Evolutionary conservation across 2,888 invertebrate species (phyloP), one percentile per base, ranked within the genome.

Genomic region (Hedya salicella): DNA sequence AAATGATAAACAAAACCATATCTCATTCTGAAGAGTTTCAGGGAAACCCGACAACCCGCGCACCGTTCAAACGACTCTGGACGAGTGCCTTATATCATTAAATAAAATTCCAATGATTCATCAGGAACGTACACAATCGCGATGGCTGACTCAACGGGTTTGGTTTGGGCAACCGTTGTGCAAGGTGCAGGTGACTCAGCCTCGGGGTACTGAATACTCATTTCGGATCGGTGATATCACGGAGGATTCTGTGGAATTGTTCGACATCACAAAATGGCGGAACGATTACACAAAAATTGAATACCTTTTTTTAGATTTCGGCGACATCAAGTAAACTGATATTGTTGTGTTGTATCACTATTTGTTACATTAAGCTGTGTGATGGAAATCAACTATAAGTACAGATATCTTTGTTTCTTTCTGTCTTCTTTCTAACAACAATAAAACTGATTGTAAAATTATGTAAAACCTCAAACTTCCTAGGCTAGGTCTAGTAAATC

Each of bases 41-140:
- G 52, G 52, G 36, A 52, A 52, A 19, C 19, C 36, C 46, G 21
- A 21, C 4, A 2, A 36, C n/a, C 11, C 36, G 5, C 17, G 32
- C 32, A 11, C 13, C 13, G 9, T n/a, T 9, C 36, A 13, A 25
- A 17, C 4, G 25, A 49, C 21, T 0, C 11, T 13, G 25, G 14
- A 49, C 39, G 39, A 39, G 49, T 39, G 49, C 21, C 39, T 44
- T 17, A 49, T 49, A 16, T 17, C 25, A 19, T 53, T 62, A 46
- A 62, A 46, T 36, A 19, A 62, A 57, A 39, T 25, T 21, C 39
- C 13, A 25, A 48, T 62, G 62, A 62, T 16, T 62, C 53, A 62
- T 19, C 39, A 46, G 46, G 62, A 54, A 62, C 46, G 62, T 42
- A 0, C 19, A 52, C 52, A 52, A 52, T 52, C 16, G 11, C 32